A percentile compares a stretch with the other conserved stretches of the same genome.
These are phyloP conservation scores for Halictus ligatus DNA, from an alignment of 2,888 invertebrate species.

Conservation along the genomic window DNA sequence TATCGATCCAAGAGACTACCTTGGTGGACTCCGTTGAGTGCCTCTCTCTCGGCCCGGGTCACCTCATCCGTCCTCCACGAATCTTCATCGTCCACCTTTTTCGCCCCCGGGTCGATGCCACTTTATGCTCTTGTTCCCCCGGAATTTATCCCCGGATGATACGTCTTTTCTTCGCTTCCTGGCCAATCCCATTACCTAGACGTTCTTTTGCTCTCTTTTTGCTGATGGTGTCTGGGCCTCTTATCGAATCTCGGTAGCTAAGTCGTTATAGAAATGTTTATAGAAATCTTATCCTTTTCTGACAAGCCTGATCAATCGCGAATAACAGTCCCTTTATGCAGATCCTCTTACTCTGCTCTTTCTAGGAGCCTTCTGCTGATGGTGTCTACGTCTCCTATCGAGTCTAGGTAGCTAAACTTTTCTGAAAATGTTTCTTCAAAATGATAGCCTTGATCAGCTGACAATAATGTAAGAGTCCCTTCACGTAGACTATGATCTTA, in stretches of 20 bases:
- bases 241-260: neutral
- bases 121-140: conserved; percentile 56
- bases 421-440: too few species aligned
- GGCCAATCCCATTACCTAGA: neutral
- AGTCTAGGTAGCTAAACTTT: neutral
- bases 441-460: too few species aligned
- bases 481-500: too few species aligned
- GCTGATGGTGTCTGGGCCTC: neutral
- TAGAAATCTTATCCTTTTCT: too few species aligned
- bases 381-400: neutral
- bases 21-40: conserved; percentile 69
- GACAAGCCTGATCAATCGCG: neutral
- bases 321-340: neutral
- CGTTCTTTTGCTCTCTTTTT: neutral
- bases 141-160: conserved; percentile 46
- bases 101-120: conserved; percentile 50
- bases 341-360: neutral
- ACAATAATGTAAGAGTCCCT: too few species aligned
- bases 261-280: neutral
- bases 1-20: conserved; percentile 79
- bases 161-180: neutral
- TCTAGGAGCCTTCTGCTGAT: neutral
- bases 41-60: conserved; percentile 75
- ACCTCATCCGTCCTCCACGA: conserved; percentile 78
- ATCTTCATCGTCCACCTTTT: conserved; percentile 75